Evolutionary conservation across 2,113 vertebrate species (phyloP).

Genomic region (Neodon shergylaensis): DNA sequence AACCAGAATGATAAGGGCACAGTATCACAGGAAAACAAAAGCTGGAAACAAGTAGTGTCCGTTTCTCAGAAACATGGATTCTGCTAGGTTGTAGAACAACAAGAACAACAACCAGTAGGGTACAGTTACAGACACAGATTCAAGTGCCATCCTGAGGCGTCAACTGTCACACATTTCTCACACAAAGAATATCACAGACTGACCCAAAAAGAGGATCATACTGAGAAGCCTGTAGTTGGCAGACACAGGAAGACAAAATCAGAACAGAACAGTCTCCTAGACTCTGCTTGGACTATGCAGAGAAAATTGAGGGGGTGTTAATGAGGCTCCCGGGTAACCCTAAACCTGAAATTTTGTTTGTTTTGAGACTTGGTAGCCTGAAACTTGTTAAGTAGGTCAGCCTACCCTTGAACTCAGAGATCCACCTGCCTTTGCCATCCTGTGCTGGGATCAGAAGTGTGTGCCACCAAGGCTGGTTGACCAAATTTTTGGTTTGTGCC

Average conservation of each 20-base stretch:
- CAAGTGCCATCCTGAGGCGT: neutral
- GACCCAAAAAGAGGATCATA: neutral
- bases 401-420: neutral
- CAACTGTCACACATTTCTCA: constrained; percentile 2
- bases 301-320: neutral
- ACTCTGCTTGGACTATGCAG: neutral
- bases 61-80: neutral
- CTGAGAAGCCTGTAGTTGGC: neutral
- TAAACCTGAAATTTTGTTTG: neutral
- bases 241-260: neutral
- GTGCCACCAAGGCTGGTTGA: neutral
- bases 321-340: neutral
- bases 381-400: neutral
- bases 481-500: neutral
- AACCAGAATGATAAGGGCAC: constrained; percentile 13
- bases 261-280: neutral
- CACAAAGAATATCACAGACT: neutral
- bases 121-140: neutral
- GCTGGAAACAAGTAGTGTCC: neutral
- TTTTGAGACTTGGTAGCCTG: neutral
- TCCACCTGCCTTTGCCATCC: neutral
- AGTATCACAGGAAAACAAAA: neutral
- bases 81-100: neutral
- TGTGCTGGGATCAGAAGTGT: neutral
- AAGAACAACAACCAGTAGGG: neutral